A percentile compares a stretch with the other conserved stretches of the same genome.
These are phyloP conservation scores for Typhlichthys eigenmanni DNA, from an alignment of 2,797 vertebrate species.

Conservation along the genomic window DNA sequence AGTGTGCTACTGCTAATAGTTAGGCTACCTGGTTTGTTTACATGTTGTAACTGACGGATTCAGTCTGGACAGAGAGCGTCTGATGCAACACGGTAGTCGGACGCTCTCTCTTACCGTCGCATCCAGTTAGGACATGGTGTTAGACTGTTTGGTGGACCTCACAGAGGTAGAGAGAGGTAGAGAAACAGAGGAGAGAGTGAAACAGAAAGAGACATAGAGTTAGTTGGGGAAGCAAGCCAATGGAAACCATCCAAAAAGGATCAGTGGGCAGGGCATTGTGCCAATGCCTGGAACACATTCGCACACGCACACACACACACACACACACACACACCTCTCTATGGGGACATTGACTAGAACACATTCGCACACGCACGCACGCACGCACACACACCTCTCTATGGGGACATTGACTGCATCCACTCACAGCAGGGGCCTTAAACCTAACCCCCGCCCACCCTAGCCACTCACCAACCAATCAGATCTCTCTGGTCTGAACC, in stretches of 20 bases:
- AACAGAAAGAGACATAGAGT: conserved; percentile 44
- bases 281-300: conserved; percentile 67
- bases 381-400: conserved; percentile 33
- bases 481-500: conserved; percentile 30
- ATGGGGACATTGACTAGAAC: neutral
- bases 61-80: too few relatives aligned
- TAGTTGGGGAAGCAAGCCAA: conserved; percentile 64
- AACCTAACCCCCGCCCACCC: conserved; percentile 16
- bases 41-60: too few relatives aligned
- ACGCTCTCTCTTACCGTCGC: too few relatives aligned
- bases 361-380: neutral
- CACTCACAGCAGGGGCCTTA: conserved; percentile 33
- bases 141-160: neutral
- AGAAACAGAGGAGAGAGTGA: conserved; percentile 31
- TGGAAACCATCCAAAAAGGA: conserved; percentile 74
- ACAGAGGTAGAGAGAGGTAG: neutral
- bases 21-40: too few relatives aligned
- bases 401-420: conserved; percentile 53
- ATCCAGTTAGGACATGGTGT: neutral
- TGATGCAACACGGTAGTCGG: too few relatives aligned
- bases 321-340: conserved; percentile 29
- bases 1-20: too few relatives aligned
- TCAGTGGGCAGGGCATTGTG: conserved; percentile 73
- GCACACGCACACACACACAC: conserved; percentile 54
- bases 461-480: conserved; percentile 15